These are phyloP conservation scores for Diplazon laetatorius DNA, from an alignment of 2,888 invertebrate species.

Conservation along the genomic window DNA sequence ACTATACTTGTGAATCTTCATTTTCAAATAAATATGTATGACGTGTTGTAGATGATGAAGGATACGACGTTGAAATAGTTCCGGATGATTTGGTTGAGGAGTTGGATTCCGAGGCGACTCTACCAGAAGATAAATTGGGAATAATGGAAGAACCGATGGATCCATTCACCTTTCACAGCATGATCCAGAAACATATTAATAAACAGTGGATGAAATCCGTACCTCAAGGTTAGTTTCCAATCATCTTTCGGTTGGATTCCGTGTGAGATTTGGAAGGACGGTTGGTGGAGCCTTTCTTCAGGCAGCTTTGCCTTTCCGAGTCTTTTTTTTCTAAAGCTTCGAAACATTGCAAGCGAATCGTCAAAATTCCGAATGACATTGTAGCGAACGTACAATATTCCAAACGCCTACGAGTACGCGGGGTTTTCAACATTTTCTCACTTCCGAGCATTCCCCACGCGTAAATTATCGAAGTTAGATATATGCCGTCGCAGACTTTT, in stretches of 20 bases:
- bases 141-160: constrained; percentile 18
- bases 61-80: neutral
- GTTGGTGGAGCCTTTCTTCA: no score
- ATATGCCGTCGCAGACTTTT: no score
- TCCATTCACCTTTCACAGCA: constrained; percentile 35
- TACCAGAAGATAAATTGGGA: neutral
- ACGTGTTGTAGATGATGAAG: constrained; percentile 10
- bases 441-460: no score
- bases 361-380: no score
- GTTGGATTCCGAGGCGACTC: constrained; percentile 10
- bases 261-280: no score
- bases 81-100: neutral
- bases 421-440: no score
- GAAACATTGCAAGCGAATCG: no score
- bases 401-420: no score
- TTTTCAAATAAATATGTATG: neutral
- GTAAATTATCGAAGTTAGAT: no score
- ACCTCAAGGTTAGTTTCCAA: constrained; percentile 17
- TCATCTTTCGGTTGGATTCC: neutral
- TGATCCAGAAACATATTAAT: constrained; percentile 46
- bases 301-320: no score
- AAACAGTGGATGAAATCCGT: constrained; percentile 38
- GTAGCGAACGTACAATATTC: no score
- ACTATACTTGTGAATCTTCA: neutral
- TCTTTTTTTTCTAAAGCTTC: no score